Conservation (phyloP, 1,140 invertebrate species). For the Trichonephila clavata region DNA sequence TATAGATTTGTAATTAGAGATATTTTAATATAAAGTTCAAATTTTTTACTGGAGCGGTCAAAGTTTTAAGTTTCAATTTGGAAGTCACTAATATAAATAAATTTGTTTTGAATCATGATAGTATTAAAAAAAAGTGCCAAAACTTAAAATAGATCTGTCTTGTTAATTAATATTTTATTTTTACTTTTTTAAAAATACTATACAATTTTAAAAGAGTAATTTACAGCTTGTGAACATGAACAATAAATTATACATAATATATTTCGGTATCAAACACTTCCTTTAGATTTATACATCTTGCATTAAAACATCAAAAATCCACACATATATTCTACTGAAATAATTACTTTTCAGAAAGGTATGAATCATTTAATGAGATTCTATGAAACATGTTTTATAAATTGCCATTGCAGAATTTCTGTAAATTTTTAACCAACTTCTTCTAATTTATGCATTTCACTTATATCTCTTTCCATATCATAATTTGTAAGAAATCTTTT, state of each 20-base stretch:
- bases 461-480: not conserved
- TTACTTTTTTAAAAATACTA: not conserved
- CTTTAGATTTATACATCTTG: not conserved
- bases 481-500: not conserved
- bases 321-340: not conserved
- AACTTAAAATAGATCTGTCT: conserved; percentile 42
- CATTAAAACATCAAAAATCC: not conserved
- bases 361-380: not conserved
- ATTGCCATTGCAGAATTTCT: not conserved
- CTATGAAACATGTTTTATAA: conserved; percentile 10
- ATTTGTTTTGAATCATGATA: conserved; percentile 20
- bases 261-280: not conserved
- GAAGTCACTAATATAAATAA: not conserved
- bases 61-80: conserved; percentile 39
- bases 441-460: conserved; percentile 5
- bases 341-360: not conserved
- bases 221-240: no score
- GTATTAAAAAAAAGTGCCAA: conserved; percentile 35
- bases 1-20: conserved; percentile 70
- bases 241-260: not conserved
- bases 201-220: conserved; percentile 10
- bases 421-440: not conserved
- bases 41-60: conserved; percentile 33
- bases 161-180: conserved; percentile 18
- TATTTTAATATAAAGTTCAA: conserved; percentile 75